Evolutionary conservation across 2,113 vertebrate species (phyloP), one percentile per base, ranked within the genome.

Genomic region (Podiceps cristatus): DNA sequence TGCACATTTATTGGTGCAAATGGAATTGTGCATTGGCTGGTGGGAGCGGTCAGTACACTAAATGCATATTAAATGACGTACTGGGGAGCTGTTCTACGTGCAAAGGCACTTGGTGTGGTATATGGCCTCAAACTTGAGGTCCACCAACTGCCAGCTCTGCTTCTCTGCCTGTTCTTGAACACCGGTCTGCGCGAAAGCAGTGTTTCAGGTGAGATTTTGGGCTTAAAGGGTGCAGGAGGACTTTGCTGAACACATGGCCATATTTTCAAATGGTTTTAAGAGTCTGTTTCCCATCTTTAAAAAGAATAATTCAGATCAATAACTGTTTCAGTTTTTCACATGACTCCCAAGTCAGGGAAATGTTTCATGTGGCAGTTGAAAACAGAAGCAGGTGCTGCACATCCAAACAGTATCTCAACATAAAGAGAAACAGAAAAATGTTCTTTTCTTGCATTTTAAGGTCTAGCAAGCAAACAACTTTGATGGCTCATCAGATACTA

Each of bases 51-150:
- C 63, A 44, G 23, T 12, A 12, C 35, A 5, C 2, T 5, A 5
- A 42, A 29, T 1, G 24, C 7, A 17, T 2, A 5, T 45, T 18
- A 67, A 63, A 59, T 25, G 56, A 7, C 68, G 19, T 0, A 0
- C 4, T 23, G 1, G 12, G 49, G 18, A 37, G 47, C 13, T 82
- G 82, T 2, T 67, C 19, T 18, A 3, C 4, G 10, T 2, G 11
- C 33, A 74, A 1, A 42, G 50, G 64, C 27, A 11, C 17, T 23
- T 10, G 13, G 11, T 9, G 31, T 8, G 17, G 9, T 28, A 8
- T 2, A 11, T 3, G 35, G 15, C 42, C 24, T 53, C 47, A 1
- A 5, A 24, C 11, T 19, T n/a, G 2, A 20, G 12, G 31, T 6
- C 19, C 22, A 20, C 7, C 55, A 2, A 2, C 11, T 13, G 13